Conservation (phyloP, 2,797 vertebrate species). For the Heterohyrax brucei region DNA sequence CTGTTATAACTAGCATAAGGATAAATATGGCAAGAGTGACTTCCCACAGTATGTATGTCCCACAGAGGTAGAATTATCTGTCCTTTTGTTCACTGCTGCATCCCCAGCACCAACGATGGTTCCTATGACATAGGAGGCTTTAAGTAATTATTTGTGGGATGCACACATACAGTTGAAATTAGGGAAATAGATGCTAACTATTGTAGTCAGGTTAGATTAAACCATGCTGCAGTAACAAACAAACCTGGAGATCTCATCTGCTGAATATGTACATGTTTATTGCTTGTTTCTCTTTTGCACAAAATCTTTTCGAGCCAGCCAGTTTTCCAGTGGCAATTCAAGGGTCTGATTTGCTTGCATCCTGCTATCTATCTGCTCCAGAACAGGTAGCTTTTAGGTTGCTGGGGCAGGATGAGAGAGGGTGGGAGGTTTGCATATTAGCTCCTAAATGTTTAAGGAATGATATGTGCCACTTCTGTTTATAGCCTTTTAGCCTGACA, state of each 20-base stretch:
- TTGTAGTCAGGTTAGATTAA: not conserved
- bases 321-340: not conserved
- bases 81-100: not conserved
- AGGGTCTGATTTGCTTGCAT: not conserved
- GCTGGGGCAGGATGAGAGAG: not conserved
- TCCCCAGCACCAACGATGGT: not conserved
- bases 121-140: not conserved
- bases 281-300: not conserved
- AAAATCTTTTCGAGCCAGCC: not conserved
- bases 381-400: not conserved
- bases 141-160: slow-evolving; percentile 4
- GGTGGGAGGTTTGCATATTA: not conserved
- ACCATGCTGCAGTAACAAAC: not conserved
- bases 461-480: not conserved
- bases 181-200: not conserved
- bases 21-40: not conserved
- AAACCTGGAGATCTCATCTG: not conserved
- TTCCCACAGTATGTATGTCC: not conserved
- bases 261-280: not conserved
- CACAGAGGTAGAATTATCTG: not conserved
- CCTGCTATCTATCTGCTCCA: not conserved
- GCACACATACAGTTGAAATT: not conserved
- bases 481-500: not conserved
- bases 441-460: not conserved
- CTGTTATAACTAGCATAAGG: not conserved